A percentile compares a stretch with the other conserved stretches of the same genome.
Conservation (phyloP, 2,113 vertebrate species). For the Cariama cristata region DNA sequence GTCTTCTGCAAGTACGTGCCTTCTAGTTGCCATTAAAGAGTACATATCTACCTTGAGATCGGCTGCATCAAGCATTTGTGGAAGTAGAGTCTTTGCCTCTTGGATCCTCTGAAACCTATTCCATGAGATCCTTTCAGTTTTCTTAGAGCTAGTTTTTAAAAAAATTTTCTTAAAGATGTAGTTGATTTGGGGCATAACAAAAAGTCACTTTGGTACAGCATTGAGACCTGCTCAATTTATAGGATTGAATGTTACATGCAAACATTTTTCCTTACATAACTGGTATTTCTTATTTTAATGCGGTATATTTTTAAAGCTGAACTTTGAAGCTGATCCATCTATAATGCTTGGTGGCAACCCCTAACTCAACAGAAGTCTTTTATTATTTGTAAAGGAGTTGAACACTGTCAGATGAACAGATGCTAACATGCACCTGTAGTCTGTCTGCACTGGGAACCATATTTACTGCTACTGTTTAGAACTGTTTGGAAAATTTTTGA, state of each 20-base stretch:
- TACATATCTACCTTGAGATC: neutral
- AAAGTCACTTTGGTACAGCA: neutral
- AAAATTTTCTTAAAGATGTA: neutral
- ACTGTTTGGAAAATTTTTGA: neutral
- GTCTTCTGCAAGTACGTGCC: neutral
- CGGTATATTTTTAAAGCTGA: neutral
- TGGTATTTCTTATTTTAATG: constrained; percentile 21
- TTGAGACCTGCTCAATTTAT: neutral
- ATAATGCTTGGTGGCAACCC: neutral
- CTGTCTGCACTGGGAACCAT: neutral
- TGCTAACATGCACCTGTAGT: constrained; percentile 1
- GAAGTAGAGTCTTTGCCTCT: neutral
- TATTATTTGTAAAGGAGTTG: constrained; percentile 23
- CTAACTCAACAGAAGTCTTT: neutral
- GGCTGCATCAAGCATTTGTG: neutral
- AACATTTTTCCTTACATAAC: constrained; percentile 3
- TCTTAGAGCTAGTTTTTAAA: neutral
- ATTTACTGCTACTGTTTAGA: neutral
- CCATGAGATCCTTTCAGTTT: neutral
- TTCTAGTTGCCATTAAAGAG: neutral
- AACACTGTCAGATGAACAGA: constrained; percentile 7
- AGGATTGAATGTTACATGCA: neutral
- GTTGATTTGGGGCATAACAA: neutral
- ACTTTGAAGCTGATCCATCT: neutral
- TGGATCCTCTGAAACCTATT: neutral